Evolutionary conservation across 2,888 invertebrate species (phyloP), one percentile per base, ranked within the genome.

Genomic region (Fragum whitleyi): DNA sequence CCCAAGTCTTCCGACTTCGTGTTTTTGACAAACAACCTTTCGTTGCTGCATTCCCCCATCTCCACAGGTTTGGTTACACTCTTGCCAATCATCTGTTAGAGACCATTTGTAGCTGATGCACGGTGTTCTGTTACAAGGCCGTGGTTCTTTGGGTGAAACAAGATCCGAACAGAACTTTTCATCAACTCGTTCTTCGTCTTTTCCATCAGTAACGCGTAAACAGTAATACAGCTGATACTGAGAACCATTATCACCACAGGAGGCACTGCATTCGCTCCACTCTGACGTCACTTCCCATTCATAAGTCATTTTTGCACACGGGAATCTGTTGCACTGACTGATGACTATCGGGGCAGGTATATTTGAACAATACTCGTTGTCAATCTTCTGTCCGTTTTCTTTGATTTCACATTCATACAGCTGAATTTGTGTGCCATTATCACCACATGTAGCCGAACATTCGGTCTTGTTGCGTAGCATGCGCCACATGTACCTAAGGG

Each of bases 381-480:
- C 83, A 16, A 83, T 61, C 11, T 19, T 36, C 16, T 29, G 53
- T 1, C 29, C 39, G 26, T 68, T 77, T 29, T 62, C 70, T 7
- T 72, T 39, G 5, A 47, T 32, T 62, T 87, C 87, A 79, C 87
- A 87, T 23, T 79, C 81, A 61, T 65, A 87, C 61, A 80, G 19
- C 53, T 73, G 75, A 42, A 77, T 69, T 39, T 83, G 84, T 6
- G 85, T 55, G 9, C 89, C 90, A 29, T 79, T 71, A 14, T 83
- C 78, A 1, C 88, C 91, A 77, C 91, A 89, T 2, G 84, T 81
- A 1, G 83, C 74, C n/a, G 88, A 86, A 75, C 91, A 91, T 47
- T 81, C 79, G 23, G 84, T 84, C 85, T 86, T 90, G 59, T 88
- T 84, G 19, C 87, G 85, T 29, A 80, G 70, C 85, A 89, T 85